Base-by-base conservation (phyloP, 2,113 vertebrate species). In the Datnioides undecimradiatus region DNA sequence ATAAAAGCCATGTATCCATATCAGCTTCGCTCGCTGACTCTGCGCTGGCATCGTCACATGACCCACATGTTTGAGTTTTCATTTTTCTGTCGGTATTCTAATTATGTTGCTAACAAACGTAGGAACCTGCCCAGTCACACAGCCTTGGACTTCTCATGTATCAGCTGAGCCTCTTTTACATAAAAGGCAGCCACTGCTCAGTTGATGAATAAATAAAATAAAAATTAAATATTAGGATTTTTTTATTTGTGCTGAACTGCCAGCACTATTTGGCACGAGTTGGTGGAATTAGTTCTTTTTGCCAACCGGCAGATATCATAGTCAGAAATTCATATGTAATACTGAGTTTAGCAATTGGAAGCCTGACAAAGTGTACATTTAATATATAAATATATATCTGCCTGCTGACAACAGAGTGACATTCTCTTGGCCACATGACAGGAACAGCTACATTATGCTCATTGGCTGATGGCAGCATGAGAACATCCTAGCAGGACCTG, bases 401-500 rank as follows among this genome's bases (percentile, higher is more conserved):
- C 23, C 8, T 21, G 17, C 67, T 57, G 25, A 60, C 41, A 76
- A 38, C 43, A 13, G 34, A 68, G 36, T 3, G 33, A 55, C 29
- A 41, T 27, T 25, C 48, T 73, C 29, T 70, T 45, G 65, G 54
- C 38, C 2, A 25, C 2, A 4, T 34, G 34, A 59, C 29, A 65
- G 38, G 17, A 29, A 40, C 16, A 25, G 62, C 40, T 46, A 64
- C 51, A 55, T 69, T 19, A 73, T 57, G 27, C 58, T 48, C 7
- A 57, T 27, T 49, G 80, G 51, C 38, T 34, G 54, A 33, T 48
- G 41, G 58, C 41, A 48, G 52, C 3, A 68, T 65, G 29, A 60
- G 34, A 57, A 76, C 31, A 54, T 40, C 34, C 38, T 45, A 34
- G 13, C 41, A 41, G 7, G 8, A 29, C 31, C 16, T 14, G 41